A percentile compares a stretch with the other conserved stretches of the same genome.
Conservation (phyloP, 2,888 invertebrate species). For the Drosophila subsilvestris region DNA sequence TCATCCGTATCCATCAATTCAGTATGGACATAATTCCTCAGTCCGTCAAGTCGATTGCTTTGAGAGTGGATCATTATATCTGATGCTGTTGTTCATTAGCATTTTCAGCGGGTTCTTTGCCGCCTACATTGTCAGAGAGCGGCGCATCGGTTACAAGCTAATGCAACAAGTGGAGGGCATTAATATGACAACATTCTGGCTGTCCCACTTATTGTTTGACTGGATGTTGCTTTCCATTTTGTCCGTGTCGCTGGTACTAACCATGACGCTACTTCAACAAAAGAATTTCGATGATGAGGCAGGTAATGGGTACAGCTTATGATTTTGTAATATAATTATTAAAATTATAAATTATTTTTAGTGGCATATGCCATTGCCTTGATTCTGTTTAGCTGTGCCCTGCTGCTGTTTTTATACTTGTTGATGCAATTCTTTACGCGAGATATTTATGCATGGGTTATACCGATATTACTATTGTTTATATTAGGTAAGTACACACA, state of each 20-base stretch:
- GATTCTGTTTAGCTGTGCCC: constrained; percentile 15
- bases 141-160: constrained; percentile 89
- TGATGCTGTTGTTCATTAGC: constrained; percentile 88
- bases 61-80: not conserved
- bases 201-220: constrained; percentile 87
- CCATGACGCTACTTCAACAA: not conserved
- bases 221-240: constrained; percentile 22
- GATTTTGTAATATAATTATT: not conserved
- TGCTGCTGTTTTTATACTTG: constrained; percentile 25
- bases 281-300: constrained; percentile 10
- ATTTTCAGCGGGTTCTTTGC: constrained; percentile 88
- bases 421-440: constrained; percentile 18
- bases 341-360: not conserved
- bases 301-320: not conserved
- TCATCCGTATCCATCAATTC: constrained; percentile 88
- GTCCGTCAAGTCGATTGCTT: not conserved
- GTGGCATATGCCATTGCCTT: constrained; percentile 15
- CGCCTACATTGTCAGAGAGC: constrained; percentile 87
- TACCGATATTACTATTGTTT: constrained; percentile 12
- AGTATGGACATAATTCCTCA: constrained; percentile 85
- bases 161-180: constrained; percentile 91
- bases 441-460: constrained; percentile 19
- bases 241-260: not conserved
- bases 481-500: not conserved
- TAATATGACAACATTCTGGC: constrained; percentile 89